Conservation (phyloP, 1,140 invertebrate genomes). For the Chironomus tepperi region DNA sequence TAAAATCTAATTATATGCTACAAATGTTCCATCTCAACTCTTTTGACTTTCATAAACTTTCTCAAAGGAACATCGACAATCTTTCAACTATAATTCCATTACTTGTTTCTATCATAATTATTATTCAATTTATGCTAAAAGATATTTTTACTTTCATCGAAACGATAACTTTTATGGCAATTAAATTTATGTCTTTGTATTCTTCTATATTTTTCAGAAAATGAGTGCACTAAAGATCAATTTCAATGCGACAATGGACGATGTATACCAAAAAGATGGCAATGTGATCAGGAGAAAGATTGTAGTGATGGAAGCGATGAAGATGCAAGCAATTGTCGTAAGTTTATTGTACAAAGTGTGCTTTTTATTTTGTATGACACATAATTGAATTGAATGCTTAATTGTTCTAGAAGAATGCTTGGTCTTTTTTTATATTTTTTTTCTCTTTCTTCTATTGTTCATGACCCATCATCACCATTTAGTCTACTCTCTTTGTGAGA, state of each 20-base stretch:
- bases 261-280: constrained; percentile 70
- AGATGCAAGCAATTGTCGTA: constrained; percentile 55
- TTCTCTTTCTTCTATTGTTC: background rate
- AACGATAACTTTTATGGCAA: background rate
- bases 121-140: too few relatives aligned
- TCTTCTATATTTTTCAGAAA: constrained; percentile 42
- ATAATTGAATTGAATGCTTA: constrained; percentile 30
- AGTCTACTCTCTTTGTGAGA: background rate
- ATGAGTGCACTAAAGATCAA: constrained; percentile 53
- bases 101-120: too few relatives aligned
- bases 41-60: too few relatives aligned
- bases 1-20: too few relatives aligned
- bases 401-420: constrained; percentile 30
- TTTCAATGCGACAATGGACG: constrained; percentile 63
- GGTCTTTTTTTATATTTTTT: background rate
- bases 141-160: too few relatives aligned
- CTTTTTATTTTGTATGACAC: background rate
- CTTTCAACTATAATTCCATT: too few relatives aligned
- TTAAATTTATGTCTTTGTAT: background rate
- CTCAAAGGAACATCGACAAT: too few relatives aligned
- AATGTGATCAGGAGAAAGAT: constrained; percentile 67
- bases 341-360: constrained; percentile 38
- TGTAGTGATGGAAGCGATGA: constrained; percentile 69
- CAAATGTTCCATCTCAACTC: too few relatives aligned
- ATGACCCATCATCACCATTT: background rate